These are phyloP conservation scores for Pseudomyrmex concolor DNA, from an alignment of 1,140 invertebrate genomes.

Conservation along the genomic window DNA sequence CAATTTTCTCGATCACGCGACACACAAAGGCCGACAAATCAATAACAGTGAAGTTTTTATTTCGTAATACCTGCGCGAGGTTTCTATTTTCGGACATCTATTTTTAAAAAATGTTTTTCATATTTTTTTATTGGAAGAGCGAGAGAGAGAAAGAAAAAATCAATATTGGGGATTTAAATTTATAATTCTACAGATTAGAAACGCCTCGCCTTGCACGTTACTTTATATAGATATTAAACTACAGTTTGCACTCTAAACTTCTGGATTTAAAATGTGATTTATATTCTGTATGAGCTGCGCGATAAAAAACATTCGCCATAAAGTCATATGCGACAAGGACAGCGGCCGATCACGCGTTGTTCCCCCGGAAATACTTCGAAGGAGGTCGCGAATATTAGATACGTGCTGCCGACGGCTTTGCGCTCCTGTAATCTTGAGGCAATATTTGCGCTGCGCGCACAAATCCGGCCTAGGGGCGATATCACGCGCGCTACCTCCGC, in stretches of 20 bases:
- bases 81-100: not conserved
- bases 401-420: constrained; percentile 27
- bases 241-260: not conserved
- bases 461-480: constrained; percentile 31
- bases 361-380: not conserved
- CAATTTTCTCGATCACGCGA: constrained; percentile 79
- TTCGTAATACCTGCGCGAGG: not conserved
- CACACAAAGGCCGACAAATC: constrained; percentile 73
- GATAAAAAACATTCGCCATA: not conserved
- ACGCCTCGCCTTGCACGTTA: no score
- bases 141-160: no score
- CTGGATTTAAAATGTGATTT: not conserved
- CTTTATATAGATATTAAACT: not conserved
- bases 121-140: not conserved
- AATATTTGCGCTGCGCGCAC: constrained; percentile 50
- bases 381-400: constrained; percentile 40
- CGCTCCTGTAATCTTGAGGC: constrained; percentile 40
- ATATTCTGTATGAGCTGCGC: not conserved
- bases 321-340: not conserved
- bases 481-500: constrained; percentile 23
- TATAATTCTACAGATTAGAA: not conserved
- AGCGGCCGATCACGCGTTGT: not conserved
- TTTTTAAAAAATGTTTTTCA: not conserved
- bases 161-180: not conserved
- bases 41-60: constrained; percentile 65